Evolutionary conservation across 1,140 invertebrate species (phyloP).

Genomic region (Agrilus planipennis): DNA sequence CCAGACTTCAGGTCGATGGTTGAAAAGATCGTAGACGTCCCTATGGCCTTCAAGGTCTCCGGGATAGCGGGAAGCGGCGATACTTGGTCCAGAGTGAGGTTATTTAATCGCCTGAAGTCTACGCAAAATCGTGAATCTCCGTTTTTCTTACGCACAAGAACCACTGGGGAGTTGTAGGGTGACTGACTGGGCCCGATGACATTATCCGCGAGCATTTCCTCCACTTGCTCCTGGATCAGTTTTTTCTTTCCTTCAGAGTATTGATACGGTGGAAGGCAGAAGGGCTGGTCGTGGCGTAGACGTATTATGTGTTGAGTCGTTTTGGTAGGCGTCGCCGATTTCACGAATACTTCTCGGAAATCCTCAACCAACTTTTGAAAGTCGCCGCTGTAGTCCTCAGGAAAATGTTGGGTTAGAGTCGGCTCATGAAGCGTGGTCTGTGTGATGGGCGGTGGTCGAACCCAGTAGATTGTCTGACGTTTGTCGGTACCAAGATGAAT

Average conservation of each 20-base stretch:
- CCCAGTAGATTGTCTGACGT: too few species aligned
- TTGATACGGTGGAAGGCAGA: too few species aligned
- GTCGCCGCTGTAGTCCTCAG: too few species aligned
- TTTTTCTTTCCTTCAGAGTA: constrained; percentile 16
- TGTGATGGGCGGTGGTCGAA: too few species aligned
- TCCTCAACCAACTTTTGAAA: too few species aligned
- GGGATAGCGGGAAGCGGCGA: constrained; percentile 38
- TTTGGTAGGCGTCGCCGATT: too few species aligned
- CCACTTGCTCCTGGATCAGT: constrained; percentile 13
- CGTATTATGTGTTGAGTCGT: too few species aligned
- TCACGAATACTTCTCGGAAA: too few species aligned
- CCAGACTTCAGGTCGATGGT: constrained; percentile 35
- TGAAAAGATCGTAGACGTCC: constrained; percentile 25
- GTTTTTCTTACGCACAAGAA: constrained; percentile 11
- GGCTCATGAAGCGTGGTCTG: too few species aligned
- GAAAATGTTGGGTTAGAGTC: too few species aligned
- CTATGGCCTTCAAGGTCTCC: constrained; percentile 31
- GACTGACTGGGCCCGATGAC: constrained; percentile 6
- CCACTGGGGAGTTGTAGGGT: constrained; percentile 12
- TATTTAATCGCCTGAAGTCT: constrained; percentile 25
- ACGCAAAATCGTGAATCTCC: constrained; percentile 13
- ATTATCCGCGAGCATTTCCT: constrained; percentile 14
- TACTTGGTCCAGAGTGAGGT: constrained; percentile 29
- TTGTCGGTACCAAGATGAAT: too few species aligned
- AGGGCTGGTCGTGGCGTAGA: too few species aligned